Conservation (phyloP, 2,797 vertebrate genomes). For the Microctenopoma steveboyesi region DNA sequence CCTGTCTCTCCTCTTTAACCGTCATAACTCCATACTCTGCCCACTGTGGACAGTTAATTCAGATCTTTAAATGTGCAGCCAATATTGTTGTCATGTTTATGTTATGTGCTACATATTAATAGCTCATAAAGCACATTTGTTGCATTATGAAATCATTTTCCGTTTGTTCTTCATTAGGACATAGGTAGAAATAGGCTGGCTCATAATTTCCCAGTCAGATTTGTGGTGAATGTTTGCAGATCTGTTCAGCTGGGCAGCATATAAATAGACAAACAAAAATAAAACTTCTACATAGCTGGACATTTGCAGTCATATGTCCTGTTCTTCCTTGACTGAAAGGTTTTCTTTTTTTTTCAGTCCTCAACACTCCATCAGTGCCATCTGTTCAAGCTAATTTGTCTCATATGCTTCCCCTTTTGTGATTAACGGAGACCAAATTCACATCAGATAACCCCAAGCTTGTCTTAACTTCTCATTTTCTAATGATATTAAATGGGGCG, state of each 20-base stretch:
- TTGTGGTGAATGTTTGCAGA: slow-evolving; percentile 62
- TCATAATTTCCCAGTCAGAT: slow-evolving; percentile 76
- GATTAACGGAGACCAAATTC: slow-evolving; percentile 70
- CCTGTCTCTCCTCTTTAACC: slow-evolving; percentile 48
- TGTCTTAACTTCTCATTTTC: slow-evolving; percentile 66
- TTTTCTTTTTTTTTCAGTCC: slow-evolving; percentile 57
- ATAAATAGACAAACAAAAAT: slow-evolving; percentile 73
- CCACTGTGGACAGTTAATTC: slow-evolving; percentile 48
- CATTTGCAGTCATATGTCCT: slow-evolving; percentile 74
- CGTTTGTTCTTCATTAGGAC: slow-evolving; percentile 64
- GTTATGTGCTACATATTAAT: slow-evolving; percentile 63
- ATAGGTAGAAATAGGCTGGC: slow-evolving; percentile 40
- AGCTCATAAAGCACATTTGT: slow-evolving; percentile 66
- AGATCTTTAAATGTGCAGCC: slow-evolving; percentile 59
- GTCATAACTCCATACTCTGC: slow-evolving; percentile 50
- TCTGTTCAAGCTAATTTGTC: slow-evolving; percentile 72
- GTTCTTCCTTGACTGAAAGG: slow-evolving; percentile 58
- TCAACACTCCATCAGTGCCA: slow-evolving; percentile 53
- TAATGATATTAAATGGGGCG: slow-evolving; percentile 67
- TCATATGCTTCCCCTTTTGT: slow-evolving; percentile 70
- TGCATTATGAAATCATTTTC: slow-evolving; percentile 67
- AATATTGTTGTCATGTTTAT: slow-evolving; percentile 69
- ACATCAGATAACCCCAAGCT: slow-evolving; percentile 66
- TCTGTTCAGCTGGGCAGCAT: slow-evolving; percentile 43
- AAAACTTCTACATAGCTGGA: slow-evolving; percentile 66